A percentile compares a stretch with the other conserved stretches of the same genome.
These are phyloP conservation scores for Notothenia rossii DNA, from an alignment of 2,113 vertebrate genomes.

Conservation along the genomic window DNA sequence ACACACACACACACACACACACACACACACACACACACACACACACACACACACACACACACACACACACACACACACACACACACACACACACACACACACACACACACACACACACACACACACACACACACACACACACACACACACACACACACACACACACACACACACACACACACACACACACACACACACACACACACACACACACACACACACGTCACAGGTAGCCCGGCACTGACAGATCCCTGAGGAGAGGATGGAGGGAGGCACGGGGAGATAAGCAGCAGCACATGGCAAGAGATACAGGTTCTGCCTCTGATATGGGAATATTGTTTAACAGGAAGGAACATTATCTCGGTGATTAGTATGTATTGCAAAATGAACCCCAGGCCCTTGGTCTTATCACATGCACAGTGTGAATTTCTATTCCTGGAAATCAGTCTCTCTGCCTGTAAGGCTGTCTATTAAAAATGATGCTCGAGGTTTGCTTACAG, in stretches of 20 bases:
- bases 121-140: conserved; percentile 25
- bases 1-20: conserved; percentile 22
- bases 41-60: conserved; percentile 21
- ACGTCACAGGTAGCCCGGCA: conserved; percentile 42
- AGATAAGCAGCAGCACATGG: conserved; percentile 59
- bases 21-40: conserved; percentile 22
- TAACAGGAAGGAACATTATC: conserved; percentile 63
- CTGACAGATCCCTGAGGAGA: conserved; percentile 57
- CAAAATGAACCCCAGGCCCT: conserved; percentile 58
- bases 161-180: conserved; percentile 23
- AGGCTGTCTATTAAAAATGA: conserved; percentile 61
- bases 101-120: conserved; percentile 26
- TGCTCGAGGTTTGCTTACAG: conserved; percentile 53
- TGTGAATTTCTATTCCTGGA: conserved; percentile 58
- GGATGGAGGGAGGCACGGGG: conserved; percentile 21
- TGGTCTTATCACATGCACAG: conserved; percentile 60
- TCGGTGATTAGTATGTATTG: conserved; percentile 65
- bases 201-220: conserved; percentile 23
- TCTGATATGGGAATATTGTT: conserved; percentile 66
- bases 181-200: conserved; percentile 27
- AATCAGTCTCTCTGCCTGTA: conserved; percentile 55
- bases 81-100: conserved; percentile 23
- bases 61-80: conserved; percentile 21
- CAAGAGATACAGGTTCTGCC: conserved; percentile 46
- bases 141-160: conserved; percentile 21